phyloP scores from a whole-genome alignment of 1,140 invertebrate genomes.

The Sitodiplosis mosellana region DNA sequence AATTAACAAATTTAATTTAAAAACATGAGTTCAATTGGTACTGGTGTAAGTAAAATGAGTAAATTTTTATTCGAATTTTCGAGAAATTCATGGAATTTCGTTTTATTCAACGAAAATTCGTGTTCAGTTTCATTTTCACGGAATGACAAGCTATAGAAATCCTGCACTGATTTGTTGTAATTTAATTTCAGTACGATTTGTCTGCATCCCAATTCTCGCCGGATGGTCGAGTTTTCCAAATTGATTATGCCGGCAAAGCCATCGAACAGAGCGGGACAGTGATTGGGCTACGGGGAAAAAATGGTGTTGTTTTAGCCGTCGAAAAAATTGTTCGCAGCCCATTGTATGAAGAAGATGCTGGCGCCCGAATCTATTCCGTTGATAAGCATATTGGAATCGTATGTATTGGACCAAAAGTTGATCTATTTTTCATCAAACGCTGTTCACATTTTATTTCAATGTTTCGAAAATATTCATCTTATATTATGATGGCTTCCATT shows the following conservation, averaged over 20 bases:
- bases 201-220: constrained; percentile 99
- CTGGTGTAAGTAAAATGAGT: constrained; percentile 52
- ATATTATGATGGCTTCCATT: too few relatives aligned
- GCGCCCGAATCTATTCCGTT: constrained; percentile 85
- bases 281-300: constrained; percentile 83
- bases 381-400: constrained; percentile 91
- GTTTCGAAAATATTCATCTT: too few relatives aligned
- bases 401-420: constrained; percentile 14
- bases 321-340: constrained; percentile 97
- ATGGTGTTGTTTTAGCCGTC: constrained; percentile 93
- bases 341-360: constrained; percentile 84
- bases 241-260: constrained; percentile 98
- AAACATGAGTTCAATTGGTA: constrained; percentile 88
- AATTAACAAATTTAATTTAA: neutral
- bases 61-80: constrained; percentile 8
- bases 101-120: constrained; percentile 1
- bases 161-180: neutral
- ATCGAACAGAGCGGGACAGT: constrained; percentile 98
- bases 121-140: neutral
- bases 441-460: too few relatives aligned
- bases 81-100: constrained; percentile 2
- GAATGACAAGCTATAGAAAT: constrained; percentile 6
- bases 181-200: constrained; percentile 77
- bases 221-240: constrained; percentile 96
- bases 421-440: too few relatives aligned